Conservation (phyloP, 2,113 vertebrate species). For the Cervus canadensis region DNA sequence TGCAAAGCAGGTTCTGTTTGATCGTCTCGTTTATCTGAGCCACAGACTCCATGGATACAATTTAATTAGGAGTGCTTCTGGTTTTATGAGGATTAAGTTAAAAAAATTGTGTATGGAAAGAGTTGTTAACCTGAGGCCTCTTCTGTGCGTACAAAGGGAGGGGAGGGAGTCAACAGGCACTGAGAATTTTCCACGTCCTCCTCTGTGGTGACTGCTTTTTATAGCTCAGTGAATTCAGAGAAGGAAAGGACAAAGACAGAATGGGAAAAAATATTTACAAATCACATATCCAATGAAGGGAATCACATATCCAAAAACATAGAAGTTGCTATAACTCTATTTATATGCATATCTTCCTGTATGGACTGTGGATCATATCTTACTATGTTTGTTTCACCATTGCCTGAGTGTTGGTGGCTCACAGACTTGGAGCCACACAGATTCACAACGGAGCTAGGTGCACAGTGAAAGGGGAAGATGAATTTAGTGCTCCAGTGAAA, state of each 20-base stretch:
- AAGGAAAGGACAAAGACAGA: neutral
- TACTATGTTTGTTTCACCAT: neutral
- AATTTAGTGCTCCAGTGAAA: accelerated
- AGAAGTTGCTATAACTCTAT: neutral
- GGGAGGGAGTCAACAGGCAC: neutral
- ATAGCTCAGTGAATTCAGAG: neutral
- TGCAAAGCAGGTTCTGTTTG: neutral
- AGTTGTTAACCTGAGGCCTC: neutral
- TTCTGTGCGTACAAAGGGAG: accelerated
- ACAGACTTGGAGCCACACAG: neutral
- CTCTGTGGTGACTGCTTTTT: neutral
- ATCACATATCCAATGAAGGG: neutral
- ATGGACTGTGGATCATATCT: neutral
- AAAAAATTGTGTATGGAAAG: neutral
- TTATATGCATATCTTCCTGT: neutral
- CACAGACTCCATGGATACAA: neutral
- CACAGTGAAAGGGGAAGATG: neutral
- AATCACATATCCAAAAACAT: neutral
- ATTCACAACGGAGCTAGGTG: neutral
- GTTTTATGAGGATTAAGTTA: neutral
- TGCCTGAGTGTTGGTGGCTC: neutral
- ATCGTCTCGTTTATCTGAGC: neutral
- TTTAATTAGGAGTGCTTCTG: neutral
- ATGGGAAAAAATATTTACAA: neutral
- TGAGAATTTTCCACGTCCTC: neutral